phyloP scores from a whole-genome alignment of 2,797 vertebrate genomes.

The Xerus rutilus region DNA sequence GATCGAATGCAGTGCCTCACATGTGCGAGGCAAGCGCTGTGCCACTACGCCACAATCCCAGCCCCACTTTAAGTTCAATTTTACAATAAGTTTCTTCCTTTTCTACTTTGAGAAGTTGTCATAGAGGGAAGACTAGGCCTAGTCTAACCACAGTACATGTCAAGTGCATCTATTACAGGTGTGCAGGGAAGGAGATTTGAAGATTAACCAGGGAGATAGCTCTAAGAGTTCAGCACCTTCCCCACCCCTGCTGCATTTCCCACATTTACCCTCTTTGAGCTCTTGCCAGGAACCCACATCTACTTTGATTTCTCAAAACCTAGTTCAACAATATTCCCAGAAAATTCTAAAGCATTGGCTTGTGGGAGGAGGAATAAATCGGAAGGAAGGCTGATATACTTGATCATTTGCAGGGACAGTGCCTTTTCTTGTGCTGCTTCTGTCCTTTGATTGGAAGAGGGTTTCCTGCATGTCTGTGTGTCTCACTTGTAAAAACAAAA shows the following conservation, averaged over 20 bases:
- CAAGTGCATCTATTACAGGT: neutral
- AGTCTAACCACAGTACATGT: neutral
- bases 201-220: neutral
- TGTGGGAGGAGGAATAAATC: neutral
- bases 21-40: no score
- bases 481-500: constrained; percentile 55
- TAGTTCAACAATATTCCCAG: constrained; percentile 55
- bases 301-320: constrained; percentile 47
- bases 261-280: neutral
- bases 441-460: constrained; percentile 31
- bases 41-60: no score
- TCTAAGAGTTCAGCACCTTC: neutral
- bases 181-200: neutral
- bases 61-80: constrained; percentile 7
- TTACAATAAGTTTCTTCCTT: neutral
- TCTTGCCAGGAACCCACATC: constrained; percentile 44
- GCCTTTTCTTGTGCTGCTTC: constrained; percentile 44
- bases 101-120: neutral
- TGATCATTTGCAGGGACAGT: neutral
- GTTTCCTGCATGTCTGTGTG: constrained; percentile 29
- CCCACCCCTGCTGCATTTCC: neutral
- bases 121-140: neutral
- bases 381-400: neutral
- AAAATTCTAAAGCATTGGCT: constrained; percentile 10
- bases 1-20: no score